Evolutionary conservation across 2,797 vertebrate species (phyloP), one percentile per base, ranked within the genome.

Genomic region (Nasua narica): DNA sequence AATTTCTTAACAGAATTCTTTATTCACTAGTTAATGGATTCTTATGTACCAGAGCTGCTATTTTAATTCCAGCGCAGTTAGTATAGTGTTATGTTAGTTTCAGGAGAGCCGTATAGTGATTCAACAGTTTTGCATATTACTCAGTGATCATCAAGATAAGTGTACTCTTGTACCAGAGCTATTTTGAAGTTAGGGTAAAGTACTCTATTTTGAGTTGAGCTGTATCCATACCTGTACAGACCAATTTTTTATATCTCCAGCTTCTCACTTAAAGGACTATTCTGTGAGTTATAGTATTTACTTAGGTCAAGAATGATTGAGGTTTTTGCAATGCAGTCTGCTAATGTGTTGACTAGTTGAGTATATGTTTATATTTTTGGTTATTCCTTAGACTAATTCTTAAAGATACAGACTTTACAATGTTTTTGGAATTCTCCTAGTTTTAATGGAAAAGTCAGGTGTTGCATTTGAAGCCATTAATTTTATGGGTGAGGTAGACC

Each of bases 401-500:
- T 69, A 62, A 91, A 43, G n/a, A 18, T 82, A 16, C 40, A 32
- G 52, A 56, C 4, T 85, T 5, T 77, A 65, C 35, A 37, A 1
- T 94, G 37, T 86, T 23, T 87, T 54, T 50, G 58, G 60, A 90
- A 43, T 67, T 62, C 12, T 90, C 5, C 5, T 70, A 7, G 77
- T 95, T 96, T 48, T 77, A 91, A 90, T 91, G 56, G 40, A 52
- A 90, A 94, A 93, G 8, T 90, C 87, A 60, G 13, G 10, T 84
- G 23, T 89, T 89, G 35, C 52, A 58, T 90, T 95, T 89, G 10
- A 95, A 88, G 72, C 13, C 43, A 74, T 87, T 91, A 29, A 43
- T 93, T 93, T 88, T 86, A 82, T 70, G 93, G 60, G 27, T 94
- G 79, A 95, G 93, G 21, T 32, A 90, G 70, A 94, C 67, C 7